Base-by-base conservation (phyloP, 1,140 invertebrate genomes). In the Drosophila hydei region DNA sequence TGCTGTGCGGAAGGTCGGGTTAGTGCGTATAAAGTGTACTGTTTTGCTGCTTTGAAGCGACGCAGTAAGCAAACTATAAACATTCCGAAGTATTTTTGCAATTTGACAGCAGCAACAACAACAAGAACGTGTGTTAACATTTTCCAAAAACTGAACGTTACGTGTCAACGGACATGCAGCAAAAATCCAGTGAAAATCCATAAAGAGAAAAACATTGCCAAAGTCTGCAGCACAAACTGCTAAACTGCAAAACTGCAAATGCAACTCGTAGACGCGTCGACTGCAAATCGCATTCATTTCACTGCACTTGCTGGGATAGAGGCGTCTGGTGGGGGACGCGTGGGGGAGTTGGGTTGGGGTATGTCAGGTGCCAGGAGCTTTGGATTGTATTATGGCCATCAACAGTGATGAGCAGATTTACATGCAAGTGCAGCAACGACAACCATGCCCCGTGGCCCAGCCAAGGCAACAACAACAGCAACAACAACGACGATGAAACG, bases 331-430 rank as follows among this genome's bases (percentile, higher is more conserved):
- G 63, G 5, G 30, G 2, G 14, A 0, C 18, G 6, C 21, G 21
- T 23, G 21, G 51, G 30, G 36, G 8, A 7, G 27, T 36, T 11
- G 16, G 19, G 43, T 9, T 25, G 38, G 30, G 50, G 25, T 42
- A 30, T 30, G 58, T 69, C 58, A 42, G 62, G 43, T 48, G 27
- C 19, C 56, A 69, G 48, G 50, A 60, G 56, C 63, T 12, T 30
- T 71, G 72, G 50, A 77, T 71, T 69, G 87, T 76, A 89, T 89
- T 89, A 87, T 87, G 30, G 77, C 85, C 75, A 89, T 89, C 87
- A 89, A 89, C 87, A 72, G 78, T 89, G 85, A 89, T 89, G 85
- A 89, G 85, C 87, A 89, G 76, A 89, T 89, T 89, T 89, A 89
- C 84, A 89, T 89, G 84, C 84, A 89, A 84, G 81, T 85, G 81